These are phyloP conservation scores for Mirounga angustirostris DNA, from an alignment of 2,113 vertebrate genomes.

Conservation along the genomic window DNA sequence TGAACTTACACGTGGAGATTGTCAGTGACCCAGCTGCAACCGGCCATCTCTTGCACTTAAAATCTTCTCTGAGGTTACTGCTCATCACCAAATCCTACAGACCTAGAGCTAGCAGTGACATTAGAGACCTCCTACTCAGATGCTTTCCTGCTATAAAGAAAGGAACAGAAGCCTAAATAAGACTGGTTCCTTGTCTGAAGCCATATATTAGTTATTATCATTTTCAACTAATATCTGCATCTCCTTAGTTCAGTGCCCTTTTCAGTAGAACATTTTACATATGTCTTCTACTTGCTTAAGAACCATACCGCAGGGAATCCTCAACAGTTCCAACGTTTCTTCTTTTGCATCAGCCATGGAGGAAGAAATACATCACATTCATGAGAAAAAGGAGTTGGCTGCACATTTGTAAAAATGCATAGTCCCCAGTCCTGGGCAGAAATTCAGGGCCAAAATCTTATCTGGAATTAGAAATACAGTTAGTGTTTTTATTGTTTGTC, in stretches of 20 bases:
- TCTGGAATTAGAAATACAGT: constrained; percentile 46
- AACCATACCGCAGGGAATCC: background rate
- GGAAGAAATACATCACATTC: background rate
- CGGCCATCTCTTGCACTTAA: background rate
- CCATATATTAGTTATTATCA: background rate
- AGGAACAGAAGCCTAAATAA: background rate
- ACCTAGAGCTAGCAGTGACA: background rate
- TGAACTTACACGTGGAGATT: background rate
- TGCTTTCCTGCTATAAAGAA: background rate
- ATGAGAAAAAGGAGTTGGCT: background rate
- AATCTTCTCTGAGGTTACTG: background rate
- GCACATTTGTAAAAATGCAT: background rate
- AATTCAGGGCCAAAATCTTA: constrained; percentile 44
- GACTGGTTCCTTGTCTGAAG: background rate
- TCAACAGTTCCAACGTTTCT: background rate
- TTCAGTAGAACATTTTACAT: background rate
- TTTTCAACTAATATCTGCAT: background rate
- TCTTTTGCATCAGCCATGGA: background rate
- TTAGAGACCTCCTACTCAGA: background rate
- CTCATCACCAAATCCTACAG: background rate
- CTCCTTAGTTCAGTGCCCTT: background rate
- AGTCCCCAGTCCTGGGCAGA: background rate
- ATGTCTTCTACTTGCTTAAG: background rate
- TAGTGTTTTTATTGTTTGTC: constrained; percentile 12
- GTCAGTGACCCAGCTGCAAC: background rate